Percentiles rank a stretch among this genome's conserved stretches.
Conservation (phyloP, 1,140 invertebrate genomes). For the Drosophila saltans region DNA sequence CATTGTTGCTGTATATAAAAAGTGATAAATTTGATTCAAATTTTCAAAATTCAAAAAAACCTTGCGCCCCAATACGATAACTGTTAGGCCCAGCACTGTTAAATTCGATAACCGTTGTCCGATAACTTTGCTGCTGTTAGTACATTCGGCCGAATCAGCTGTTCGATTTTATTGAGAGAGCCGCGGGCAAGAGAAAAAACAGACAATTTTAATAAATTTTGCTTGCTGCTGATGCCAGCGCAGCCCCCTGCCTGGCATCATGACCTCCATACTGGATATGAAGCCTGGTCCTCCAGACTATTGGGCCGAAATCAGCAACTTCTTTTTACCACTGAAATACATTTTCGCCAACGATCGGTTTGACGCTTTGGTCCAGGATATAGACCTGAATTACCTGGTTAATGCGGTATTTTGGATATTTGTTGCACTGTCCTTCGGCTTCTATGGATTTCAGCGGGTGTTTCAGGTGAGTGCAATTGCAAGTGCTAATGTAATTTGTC, state of each 20-base stretch:
- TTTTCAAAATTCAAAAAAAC: neutral
- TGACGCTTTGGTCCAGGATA: conserved; percentile 72
- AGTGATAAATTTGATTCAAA: neutral
- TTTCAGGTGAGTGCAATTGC: conserved; percentile 67
- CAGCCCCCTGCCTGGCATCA: conserved; percentile 24
- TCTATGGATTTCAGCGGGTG: conserved; percentile 68
- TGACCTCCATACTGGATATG: conserved; percentile 79
- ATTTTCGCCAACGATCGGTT: conserved; percentile 78
- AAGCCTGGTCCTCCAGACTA: conserved; percentile 71
- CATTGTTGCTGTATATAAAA: conserved; percentile 28
- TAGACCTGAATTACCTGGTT: conserved; percentile 76
- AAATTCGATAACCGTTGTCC: neutral
- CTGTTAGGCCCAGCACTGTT: neutral
- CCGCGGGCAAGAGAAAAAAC: neutral
- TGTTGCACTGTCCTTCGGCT: conserved; percentile 66
- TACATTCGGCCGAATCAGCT: neutral
- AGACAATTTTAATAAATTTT: neutral
- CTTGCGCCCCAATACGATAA: neutral
- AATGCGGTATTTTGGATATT: conserved; percentile 82
- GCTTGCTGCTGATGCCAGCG: neutral
- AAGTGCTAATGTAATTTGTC: conserved; percentile 11
- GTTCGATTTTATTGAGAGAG: neutral
- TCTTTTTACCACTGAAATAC: conserved; percentile 78
- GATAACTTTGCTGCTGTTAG: conserved; percentile 4
- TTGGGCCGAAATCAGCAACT: conserved; percentile 77